A percentile compares a stretch with the other conserved stretches of the same genome.
Conservation (phyloP, 2,113 vertebrate species). For the Clarias magur region DNA sequence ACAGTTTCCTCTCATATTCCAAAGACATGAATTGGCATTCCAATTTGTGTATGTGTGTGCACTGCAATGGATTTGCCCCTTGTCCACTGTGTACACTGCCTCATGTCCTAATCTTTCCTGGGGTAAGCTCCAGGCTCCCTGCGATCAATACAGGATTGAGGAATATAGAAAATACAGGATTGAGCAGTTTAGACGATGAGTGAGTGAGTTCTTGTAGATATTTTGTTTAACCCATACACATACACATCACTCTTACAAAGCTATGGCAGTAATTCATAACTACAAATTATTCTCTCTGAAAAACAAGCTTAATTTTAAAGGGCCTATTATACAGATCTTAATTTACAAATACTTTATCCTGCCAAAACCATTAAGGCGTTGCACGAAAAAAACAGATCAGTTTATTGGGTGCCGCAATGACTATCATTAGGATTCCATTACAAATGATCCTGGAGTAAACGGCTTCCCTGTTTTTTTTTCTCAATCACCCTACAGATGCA, state of each 20-base stretch:
- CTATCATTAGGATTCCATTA: not conserved
- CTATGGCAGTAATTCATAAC: not conserved
- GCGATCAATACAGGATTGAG: too few species aligned
- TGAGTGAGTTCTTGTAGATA: not conserved
- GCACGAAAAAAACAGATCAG: not conserved
- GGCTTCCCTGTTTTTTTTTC: not conserved
- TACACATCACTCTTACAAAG: not conserved
- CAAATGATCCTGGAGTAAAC: not conserved
- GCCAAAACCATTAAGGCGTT: not conserved
- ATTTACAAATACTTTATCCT: not conserved
- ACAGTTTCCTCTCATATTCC: too few species aligned
- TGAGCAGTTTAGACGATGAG: too few species aligned
- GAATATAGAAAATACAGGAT: too few species aligned
- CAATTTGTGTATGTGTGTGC: too few species aligned
- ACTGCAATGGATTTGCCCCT: too few species aligned
- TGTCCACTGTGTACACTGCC: too few species aligned
- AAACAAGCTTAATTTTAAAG: not conserved
- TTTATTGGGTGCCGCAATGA: not conserved
- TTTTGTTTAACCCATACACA: not conserved
- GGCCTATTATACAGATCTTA: not conserved
- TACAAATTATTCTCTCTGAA: not conserved
- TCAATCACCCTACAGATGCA: not conserved
- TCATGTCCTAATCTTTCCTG: too few species aligned
- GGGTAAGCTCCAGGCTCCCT: too few species aligned
- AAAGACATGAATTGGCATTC: too few species aligned